These are phyloP conservation scores for Drosophila mimetica DNA, from an alignment of 2,888 invertebrate genomes.

Conservation along the genomic window DNA sequence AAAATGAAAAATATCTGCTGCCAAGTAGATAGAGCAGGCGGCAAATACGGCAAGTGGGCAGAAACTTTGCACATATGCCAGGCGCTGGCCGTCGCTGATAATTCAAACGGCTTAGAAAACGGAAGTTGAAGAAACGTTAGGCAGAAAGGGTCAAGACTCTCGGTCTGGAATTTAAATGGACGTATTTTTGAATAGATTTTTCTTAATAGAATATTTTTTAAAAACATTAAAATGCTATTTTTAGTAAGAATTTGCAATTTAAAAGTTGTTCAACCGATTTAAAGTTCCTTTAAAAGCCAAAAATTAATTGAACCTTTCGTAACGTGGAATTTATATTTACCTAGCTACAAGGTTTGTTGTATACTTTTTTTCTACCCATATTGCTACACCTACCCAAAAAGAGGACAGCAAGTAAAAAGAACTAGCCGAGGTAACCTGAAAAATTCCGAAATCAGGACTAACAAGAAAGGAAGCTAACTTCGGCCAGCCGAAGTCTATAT, in stretches of 20 bases:
- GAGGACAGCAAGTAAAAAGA: neutral
- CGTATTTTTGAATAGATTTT: no score
- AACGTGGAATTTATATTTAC: neutral
- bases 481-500: no score
- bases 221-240: neutral
- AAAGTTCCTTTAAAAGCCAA: neutral
- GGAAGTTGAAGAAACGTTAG: slow-evolving; percentile 57
- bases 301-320: neutral
- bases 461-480: no score
- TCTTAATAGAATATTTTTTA: no score
- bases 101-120: slow-evolving; percentile 41
- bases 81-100: slow-evolving; percentile 27
- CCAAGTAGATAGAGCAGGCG: slow-evolving; percentile 30
- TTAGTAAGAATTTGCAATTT: neutral
- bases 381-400: neutral
- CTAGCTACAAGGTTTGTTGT: no score
- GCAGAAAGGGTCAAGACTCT: slow-evolving; percentile 45
- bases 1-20: slow-evolving; percentile 68
- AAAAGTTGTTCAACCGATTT: neutral
- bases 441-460: slow-evolving; percentile 67
- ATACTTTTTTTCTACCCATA: neutral
- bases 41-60: slow-evolving; percentile 61
- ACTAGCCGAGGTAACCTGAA: slow-evolving; percentile 9
- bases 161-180: neutral
- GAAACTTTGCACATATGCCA: slow-evolving; percentile 72